Base-by-base conservation (phyloP, 2,888 invertebrate species). In the Congeria kusceri region DNA sequence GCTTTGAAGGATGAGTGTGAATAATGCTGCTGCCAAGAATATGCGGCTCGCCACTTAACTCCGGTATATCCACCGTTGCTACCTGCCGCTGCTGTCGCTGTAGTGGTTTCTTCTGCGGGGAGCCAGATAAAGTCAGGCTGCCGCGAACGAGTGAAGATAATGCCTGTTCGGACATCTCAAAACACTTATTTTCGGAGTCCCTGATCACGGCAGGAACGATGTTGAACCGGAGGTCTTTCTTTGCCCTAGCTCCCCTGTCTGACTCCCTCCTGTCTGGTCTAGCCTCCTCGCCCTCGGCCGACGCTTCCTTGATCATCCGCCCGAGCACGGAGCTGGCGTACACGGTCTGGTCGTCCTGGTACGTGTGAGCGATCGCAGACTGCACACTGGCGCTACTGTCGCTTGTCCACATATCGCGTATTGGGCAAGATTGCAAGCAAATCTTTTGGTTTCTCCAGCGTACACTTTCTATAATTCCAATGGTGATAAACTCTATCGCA, bases 391-490 rank as follows among this genome's bases (percentile, higher is more conserved):
- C 13, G 28, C 23, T 68, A n/a, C 25, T 32, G 20, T 61, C 49
- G 28, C 29, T 29, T 18, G 32, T 28, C 23, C 23, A 27, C 18
- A 27, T 20, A 7, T 77, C 75, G 20, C 72, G 65, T 25, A 83
- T 78, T 0, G 83, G 83, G 44, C 76, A 71, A n/a, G 88, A 88
- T 72, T 87, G 85, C 25, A 88, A 74, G 63, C 84, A 84, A 3
- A 88, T 87, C 58, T 86, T 83, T 59, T 88, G 88, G 63, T 83
- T 82, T 58, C 71, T 85, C 87, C 80, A 87, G 80, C 76, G 80
- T 66, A 78, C 83, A 74, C 57, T 87, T 86, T 76, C 86, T 64
- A 76, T 77, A 78, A 82, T 88, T 59, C 66, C 87, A 44, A 79
- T 83, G 70, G 83, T 83, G 3, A 77, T 58, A 58, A 83, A 83